Conservation (phyloP, 2,797 vertebrate species). For the Cyclopterus lumpus region DNA sequence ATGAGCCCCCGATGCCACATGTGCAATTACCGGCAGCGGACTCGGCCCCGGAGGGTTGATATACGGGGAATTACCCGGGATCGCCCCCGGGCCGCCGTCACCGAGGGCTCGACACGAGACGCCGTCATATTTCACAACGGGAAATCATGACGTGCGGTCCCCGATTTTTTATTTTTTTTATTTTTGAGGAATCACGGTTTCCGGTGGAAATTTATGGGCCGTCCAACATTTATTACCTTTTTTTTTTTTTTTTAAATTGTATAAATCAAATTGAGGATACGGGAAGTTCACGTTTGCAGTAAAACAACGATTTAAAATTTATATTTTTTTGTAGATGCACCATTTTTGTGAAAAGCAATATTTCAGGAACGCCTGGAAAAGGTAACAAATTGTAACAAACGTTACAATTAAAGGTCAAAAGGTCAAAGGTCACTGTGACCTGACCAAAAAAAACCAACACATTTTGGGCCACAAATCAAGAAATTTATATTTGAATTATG, state of each 20-base stretch:
- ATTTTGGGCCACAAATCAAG: no score
- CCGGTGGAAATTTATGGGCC: slow-evolving; percentile 31
- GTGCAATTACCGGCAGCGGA: slow-evolving; percentile 57
- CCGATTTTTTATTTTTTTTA: not conserved
- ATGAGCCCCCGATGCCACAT: slow-evolving; percentile 61
- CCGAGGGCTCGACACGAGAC: slow-evolving; percentile 19
- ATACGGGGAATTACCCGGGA: slow-evolving; percentile 52
- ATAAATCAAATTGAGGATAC: slow-evolving; percentile 7
- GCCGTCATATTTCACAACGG: slow-evolving; percentile 42
- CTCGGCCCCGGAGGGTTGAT: slow-evolving; percentile 37
- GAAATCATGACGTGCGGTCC: slow-evolving; percentile 46
- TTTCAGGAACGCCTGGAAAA: no score
- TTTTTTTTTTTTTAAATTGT: not conserved
- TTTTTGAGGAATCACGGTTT: slow-evolving; percentile 40
- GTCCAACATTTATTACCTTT: slow-evolving; percentile 33
- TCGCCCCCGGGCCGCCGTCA: slow-evolving; percentile 55
- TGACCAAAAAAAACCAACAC: no score
- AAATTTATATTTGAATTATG: no score
- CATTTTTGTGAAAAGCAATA: no score
- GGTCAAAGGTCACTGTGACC: no score
- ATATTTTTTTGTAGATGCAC: no score
- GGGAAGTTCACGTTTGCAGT: no score
- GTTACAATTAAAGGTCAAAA: no score
- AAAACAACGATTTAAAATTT: no score
- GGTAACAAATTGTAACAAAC: no score